Evolutionary conservation across 2,113 vertebrate genomes (phyloP).

Genomic region (Chroicocephalus ridibundus): DNA sequence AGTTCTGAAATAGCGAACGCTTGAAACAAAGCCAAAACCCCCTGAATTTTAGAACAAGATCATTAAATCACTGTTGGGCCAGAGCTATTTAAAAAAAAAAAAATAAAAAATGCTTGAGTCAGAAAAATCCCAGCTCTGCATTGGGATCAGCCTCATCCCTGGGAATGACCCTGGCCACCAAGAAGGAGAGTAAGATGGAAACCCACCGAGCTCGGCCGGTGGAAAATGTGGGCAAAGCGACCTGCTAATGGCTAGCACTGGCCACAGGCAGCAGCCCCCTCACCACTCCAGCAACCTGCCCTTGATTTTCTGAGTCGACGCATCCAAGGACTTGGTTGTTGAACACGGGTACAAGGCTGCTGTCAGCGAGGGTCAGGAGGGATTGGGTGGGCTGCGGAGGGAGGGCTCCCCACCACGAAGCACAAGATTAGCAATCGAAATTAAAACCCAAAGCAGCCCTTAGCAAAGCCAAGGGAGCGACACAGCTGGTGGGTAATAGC

Average conservation of each 20-base stretch:
- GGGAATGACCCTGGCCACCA: neutral
- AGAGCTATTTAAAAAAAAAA: neutral
- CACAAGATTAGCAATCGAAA: neutral
- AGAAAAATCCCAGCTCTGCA: neutral
- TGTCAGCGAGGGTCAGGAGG: neutral
- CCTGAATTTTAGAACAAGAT: neutral
- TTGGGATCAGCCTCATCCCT: neutral
- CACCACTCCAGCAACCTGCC: neutral
- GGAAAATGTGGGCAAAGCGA: neutral
- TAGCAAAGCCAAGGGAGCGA: neutral
- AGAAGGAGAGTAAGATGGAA: neutral
- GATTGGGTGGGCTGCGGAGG: neutral
- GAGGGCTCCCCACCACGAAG: neutral
- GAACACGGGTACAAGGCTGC: neutral
- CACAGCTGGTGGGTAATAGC: neutral
- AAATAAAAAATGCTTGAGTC: neutral
- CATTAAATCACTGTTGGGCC: neutral
- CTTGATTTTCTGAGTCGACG: neutral
- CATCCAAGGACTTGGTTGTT: neutral
- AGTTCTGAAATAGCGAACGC: neutral
- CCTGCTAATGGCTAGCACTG: neutral
- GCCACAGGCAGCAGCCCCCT: neutral
- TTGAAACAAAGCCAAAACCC: neutral
- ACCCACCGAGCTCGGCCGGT: accelerated
- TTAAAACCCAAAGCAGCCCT: neutral